Percentiles rank a stretch among this genome's conserved stretches.
These are phyloP conservation scores for Neopipo cinnamomea DNA, from an alignment of 2,113 vertebrate genomes.

Conservation along the genomic window DNA sequence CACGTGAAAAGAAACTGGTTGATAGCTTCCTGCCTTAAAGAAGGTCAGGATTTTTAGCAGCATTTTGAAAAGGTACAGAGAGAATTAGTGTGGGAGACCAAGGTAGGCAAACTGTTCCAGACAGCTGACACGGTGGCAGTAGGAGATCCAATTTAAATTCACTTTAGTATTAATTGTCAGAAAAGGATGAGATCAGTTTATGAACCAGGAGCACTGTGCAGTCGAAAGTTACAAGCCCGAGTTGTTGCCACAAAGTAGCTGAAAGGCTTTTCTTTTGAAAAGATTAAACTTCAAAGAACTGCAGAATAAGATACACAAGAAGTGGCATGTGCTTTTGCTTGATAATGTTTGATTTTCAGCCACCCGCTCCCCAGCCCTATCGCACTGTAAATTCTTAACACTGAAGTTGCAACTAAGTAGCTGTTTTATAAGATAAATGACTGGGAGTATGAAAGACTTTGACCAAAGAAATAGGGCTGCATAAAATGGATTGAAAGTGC, in stretches of 20 bases:
- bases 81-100: conserved; percentile 34
- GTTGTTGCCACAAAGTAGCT: conserved; percentile 69
- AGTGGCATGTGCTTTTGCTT: conserved; percentile 57
- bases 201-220: conserved; percentile 36
- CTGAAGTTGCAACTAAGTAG: conserved; percentile 60
- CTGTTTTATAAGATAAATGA: conserved; percentile 61
- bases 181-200: conserved; percentile 69
- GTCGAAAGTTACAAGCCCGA: conserved; percentile 61
- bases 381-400: conserved; percentile 58
- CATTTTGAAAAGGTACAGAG: conserved; percentile 27
- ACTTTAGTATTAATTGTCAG: conserved; percentile 63
- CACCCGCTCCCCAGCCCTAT: not conserved
- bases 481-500: conserved; percentile 40
- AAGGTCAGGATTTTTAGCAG: conserved; percentile 35
- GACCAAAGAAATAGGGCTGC: not conserved
- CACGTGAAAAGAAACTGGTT: not conserved
- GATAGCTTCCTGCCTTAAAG: not conserved
- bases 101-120: conserved; percentile 41
- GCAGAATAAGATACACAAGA: conserved; percentile 65
- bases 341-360: conserved; percentile 65
- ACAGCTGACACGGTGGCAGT: conserved; percentile 8
- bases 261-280: conserved; percentile 68
- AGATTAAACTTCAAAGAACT: conserved; percentile 77
- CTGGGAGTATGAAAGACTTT: conserved; percentile 24
- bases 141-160: conserved; percentile 62